phyloP scores from a whole-genome alignment of 2,113 vertebrate species.

The Nothoprocta perdicaria region DNA sequence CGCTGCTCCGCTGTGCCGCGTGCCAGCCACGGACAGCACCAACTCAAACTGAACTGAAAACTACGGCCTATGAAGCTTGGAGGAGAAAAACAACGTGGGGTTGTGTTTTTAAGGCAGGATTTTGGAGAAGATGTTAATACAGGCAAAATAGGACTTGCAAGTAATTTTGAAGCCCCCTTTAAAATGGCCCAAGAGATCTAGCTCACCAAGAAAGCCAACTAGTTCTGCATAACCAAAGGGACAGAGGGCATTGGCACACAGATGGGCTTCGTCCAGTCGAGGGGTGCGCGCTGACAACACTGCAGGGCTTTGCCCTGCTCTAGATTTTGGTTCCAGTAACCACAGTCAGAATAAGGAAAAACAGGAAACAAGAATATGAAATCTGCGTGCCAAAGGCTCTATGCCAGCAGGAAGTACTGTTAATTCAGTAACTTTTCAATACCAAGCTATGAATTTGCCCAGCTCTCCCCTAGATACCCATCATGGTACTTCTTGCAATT shows the following conservation, averaged over 20 bases:
- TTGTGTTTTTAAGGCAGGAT: constrained; percentile 28
- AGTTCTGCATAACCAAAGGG: not conserved
- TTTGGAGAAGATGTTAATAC: constrained; percentile 25
- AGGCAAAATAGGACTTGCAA: constrained; percentile 47
- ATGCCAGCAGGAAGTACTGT: constrained; percentile 13
- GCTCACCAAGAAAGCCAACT: not conserved
- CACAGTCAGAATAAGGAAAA: constrained; percentile 13
- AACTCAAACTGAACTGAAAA: constrained; percentile 34
- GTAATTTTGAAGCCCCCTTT: constrained; percentile 49
- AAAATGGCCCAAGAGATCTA: not conserved
- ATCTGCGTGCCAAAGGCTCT: not conserved
- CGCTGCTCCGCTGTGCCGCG: constrained; percentile 16
- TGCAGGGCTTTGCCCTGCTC: not conserved
- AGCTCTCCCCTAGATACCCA: not conserved
- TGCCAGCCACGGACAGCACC: constrained; percentile 13
- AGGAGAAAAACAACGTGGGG: not conserved
- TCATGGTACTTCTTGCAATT: not conserved
- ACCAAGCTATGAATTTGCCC: not conserved
- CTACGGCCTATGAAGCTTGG: not conserved
- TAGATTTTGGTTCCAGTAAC: constrained; percentile 12
- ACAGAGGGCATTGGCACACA: not conserved
- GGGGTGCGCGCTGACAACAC: not conserved
- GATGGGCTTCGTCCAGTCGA: not conserved
- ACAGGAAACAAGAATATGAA: not conserved
- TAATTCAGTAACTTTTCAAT: constrained; percentile 3